Conservation (phyloP, 2,113 vertebrate species). For the Solenodon paradoxus region DNA sequence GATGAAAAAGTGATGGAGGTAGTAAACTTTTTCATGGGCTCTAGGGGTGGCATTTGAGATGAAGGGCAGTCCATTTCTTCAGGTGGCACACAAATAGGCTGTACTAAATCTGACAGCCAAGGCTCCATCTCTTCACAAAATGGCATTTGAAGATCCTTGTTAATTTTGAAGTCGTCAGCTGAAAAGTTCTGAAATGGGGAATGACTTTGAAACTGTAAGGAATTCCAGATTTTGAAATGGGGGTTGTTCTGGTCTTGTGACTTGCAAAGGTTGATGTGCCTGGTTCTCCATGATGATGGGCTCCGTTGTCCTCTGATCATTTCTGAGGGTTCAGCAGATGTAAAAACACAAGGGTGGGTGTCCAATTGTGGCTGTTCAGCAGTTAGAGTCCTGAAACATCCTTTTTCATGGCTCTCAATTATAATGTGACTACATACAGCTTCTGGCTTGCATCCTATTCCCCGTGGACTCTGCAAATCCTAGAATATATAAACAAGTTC, state of each 20-base stretch:
- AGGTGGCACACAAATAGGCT: neutral
- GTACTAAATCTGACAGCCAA: constrained; percentile 58
- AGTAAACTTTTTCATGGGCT: constrained; percentile 70
- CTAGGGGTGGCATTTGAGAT: constrained; percentile 23
- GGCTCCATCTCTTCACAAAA: constrained; percentile 33
- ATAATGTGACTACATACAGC: constrained; percentile 39
- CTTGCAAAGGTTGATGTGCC: constrained; percentile 2
- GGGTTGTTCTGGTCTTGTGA: constrained; percentile 4
- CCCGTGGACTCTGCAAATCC: constrained; percentile 61
- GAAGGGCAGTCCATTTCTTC: constrained; percentile 57
- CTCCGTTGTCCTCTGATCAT: neutral
- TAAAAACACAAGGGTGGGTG: neutral
- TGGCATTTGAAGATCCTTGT: neutral
- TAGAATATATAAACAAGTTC: constrained; percentile 50
- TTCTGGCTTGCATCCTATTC: constrained; percentile 2
- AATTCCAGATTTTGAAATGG: neutral
- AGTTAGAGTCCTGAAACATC: constrained; percentile 3
- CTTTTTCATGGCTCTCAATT: constrained; percentile 39
- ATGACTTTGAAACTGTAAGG: constrained; percentile 13
- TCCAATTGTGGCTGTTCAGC: constrained; percentile 29
- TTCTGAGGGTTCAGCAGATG: constrained; percentile 23
- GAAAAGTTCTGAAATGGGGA: constrained; percentile 22
- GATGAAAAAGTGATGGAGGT: constrained; percentile 83
- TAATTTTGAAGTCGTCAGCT: neutral
- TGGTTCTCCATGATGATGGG: neutral